Percentiles rank a stretch among this genome's conserved stretches.
These are phyloP conservation scores for Plebejus anna DNA, from an alignment of 2,888 invertebrate genomes.

Conservation along the genomic window DNA sequence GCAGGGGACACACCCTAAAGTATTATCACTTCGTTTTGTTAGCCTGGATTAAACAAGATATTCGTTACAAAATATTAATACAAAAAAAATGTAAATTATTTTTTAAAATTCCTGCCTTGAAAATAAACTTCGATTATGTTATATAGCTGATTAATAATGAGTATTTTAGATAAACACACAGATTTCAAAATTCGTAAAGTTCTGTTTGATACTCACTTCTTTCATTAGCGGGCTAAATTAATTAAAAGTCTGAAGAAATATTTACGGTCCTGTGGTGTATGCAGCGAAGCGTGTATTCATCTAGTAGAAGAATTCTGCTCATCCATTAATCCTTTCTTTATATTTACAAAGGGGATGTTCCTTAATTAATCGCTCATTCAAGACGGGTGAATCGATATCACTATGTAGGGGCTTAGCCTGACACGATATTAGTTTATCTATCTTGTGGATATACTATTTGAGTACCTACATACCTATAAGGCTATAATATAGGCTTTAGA, in stretches of 20 bases:
- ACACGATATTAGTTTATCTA: constrained; percentile 1
- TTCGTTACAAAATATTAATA: too few species aligned
- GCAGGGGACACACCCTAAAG: too few species aligned
- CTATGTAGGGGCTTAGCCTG: constrained; percentile 34
- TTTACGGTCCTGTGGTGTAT: constrained; percentile 8
- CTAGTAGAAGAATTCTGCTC: not conserved
- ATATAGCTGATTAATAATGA: not conserved
- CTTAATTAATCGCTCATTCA: constrained; percentile 25
- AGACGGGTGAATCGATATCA: constrained; percentile 10
- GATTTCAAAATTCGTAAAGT: not conserved
- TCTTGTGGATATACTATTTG: not conserved
- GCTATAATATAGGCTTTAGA: not conserved
- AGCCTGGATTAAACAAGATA: too few species aligned
- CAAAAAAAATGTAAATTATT: too few species aligned
- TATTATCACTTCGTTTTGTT: too few species aligned
- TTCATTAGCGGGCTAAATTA: not conserved
- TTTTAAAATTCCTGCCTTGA: too few species aligned
- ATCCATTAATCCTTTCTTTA: constrained; percentile 11
- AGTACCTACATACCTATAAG: too few species aligned
- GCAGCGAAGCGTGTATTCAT: not conserved
- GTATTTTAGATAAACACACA: not conserved
- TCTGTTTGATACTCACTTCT: not conserved
- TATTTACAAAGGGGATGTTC: constrained; percentile 16
- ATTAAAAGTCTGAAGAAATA: constrained; percentile 18
- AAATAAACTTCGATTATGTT: too few species aligned